Evolutionary conservation across 2,888 invertebrate genomes (phyloP), one percentile per base, ranked within the genome.

Genomic region (Hyles lineata): DNA sequence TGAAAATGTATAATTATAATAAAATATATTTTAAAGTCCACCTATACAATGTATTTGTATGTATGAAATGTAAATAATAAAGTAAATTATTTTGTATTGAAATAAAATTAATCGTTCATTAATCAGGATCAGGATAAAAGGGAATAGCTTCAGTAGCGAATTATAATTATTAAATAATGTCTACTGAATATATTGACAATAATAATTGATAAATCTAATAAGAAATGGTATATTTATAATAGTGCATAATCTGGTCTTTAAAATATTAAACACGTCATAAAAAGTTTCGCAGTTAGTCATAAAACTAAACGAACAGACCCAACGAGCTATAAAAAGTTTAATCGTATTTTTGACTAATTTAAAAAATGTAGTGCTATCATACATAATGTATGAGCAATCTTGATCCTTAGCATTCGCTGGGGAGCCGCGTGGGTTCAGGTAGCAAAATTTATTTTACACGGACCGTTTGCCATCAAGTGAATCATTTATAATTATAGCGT

Each of bases 391-490:
- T 17, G 61, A 62, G 32, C 29, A 62, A 32, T 62, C 8, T 6
- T 32, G 61, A 62, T 62, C 61, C 61, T 62, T 62, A 62, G 61
- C 32, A 32, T 62, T 62, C 25, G 29, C 61, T 19, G 8, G 61
- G 61, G 61, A 62, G 19, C 3, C 15, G 29, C 61, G 29, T 19
- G 29, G 29, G 19, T 62, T 62, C 61, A 62, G 61, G 61, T 62
- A 62, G 61, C 61, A 29, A 17, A 60, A 60, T 60, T 60, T 60
- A 60, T 60, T 60, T 60, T 60, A 60, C 60, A 60, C 60, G 60
- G 60, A 15, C 25, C 60, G 60, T 60, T 60, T 29, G 23, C 60
- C 17, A 25, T 17, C 60, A 60, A 23, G 55, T 55, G 55, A 11
- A 60, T 60, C 25, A 23, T 60, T 60, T 60, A 60, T 60, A 60